Evolutionary conservation across 2,797 vertebrate species (phyloP).

Genomic region (Limnodromus scolopaceus): DNA sequence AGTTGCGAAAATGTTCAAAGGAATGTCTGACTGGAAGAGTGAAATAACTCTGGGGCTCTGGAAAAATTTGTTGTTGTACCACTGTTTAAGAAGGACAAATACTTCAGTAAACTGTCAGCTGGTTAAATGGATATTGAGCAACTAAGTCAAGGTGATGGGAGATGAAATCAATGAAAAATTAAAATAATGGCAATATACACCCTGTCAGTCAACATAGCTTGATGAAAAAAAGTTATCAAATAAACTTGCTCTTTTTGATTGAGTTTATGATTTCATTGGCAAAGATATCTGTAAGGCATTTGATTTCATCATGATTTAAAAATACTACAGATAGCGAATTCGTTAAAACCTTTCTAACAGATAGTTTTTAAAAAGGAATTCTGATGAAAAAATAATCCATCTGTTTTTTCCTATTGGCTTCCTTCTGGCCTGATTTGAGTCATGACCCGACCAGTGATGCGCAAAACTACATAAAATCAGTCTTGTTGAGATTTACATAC

Average conservation of each 20-base stretch:
- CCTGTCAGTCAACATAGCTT: neutral
- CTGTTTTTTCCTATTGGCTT: neutral
- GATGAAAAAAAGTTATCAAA: neutral
- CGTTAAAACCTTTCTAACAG: neutral
- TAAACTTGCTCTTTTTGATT: neutral
- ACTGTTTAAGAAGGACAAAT: neutral
- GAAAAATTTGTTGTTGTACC: neutral
- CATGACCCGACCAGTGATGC: neutral
- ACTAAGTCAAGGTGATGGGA: neutral
- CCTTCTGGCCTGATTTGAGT: neutral
- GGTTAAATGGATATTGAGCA: neutral
- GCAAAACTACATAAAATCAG: neutral
- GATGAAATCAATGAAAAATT: constrained; percentile 6
- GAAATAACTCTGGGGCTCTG: neutral
- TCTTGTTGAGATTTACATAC: neutral
- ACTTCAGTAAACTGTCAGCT: neutral
- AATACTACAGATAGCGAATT: neutral
- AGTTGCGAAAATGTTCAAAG: neutral
- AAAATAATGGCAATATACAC: neutral
- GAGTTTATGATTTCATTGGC: neutral
- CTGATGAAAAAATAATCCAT: neutral
- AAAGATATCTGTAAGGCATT: neutral
- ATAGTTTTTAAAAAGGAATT: neutral
- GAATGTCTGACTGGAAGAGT: neutral
- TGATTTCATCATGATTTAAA: neutral